These are phyloP conservation scores for Zophobas morio DNA, from an alignment of 1,140 invertebrate genomes.

Conservation along the genomic window DNA sequence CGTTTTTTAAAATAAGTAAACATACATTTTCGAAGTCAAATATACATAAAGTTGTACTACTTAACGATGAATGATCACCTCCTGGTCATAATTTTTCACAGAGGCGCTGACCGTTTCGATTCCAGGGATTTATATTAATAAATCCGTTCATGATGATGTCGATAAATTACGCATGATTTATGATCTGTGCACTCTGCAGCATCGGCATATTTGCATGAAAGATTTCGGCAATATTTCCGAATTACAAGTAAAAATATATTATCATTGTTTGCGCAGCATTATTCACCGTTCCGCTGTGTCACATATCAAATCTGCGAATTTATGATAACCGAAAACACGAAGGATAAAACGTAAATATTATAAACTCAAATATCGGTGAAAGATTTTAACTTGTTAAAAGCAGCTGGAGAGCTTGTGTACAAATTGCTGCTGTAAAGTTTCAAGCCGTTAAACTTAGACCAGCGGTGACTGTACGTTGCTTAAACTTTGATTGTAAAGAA, in stretches of 20 bases:
- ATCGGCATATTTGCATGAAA: slow-evolving; percentile 42
- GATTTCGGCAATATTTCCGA: slow-evolving; percentile 47
- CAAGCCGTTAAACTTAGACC: slow-evolving; percentile 39
- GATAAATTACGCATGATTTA: slow-evolving; percentile 42
- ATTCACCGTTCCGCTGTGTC: slow-evolving; percentile 28
- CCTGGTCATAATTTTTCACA: too few species aligned
- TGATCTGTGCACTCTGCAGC: slow-evolving; percentile 19
- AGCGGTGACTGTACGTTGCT: slow-evolving; percentile 39
- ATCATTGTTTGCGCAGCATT: slow-evolving; percentile 45
- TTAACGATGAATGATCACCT: too few species aligned
- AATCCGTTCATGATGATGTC: slow-evolving; percentile 48
- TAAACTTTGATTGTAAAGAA: slow-evolving; percentile 51
- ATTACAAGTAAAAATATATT: slow-evolving; percentile 48
- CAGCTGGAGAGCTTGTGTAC: slow-evolving; percentile 5
- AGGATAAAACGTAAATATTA: slow-evolving; percentile 9
- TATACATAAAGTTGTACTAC: too few species aligned
- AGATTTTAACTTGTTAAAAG: slow-evolving; percentile 6
- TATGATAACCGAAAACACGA: slow-evolving; percentile 11
- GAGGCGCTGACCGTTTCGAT: not conserved
- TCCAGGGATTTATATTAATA: slow-evolving; percentile 17
- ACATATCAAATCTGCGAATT: slow-evolving; percentile 39
- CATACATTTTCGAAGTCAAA: too few species aligned
- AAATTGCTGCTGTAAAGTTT: slow-evolving; percentile 45
- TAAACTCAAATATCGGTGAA: not conserved
- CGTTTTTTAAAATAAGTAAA: too few species aligned